These are phyloP conservation scores for Athalia circularis DNA, from an alignment of 2,888 invertebrate species.

Conservation along the genomic window DNA sequence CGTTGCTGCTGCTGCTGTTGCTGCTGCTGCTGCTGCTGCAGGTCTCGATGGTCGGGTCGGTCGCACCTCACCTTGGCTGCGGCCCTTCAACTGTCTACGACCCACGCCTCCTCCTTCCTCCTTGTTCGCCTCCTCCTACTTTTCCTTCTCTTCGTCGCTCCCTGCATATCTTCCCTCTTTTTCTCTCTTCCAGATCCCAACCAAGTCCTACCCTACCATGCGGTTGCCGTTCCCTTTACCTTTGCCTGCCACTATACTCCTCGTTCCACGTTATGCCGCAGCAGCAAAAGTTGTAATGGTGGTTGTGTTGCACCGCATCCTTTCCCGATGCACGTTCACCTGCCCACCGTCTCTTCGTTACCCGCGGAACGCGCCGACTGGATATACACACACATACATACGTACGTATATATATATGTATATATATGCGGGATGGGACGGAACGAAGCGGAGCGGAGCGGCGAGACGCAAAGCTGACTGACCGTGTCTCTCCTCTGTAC, in stretches of 20 bases:
- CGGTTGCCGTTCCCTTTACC: conserved; percentile 16
- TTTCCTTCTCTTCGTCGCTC: conserved; percentile 49
- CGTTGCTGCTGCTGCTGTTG: too few relatives aligned
- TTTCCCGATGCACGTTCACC: conserved; percentile 38
- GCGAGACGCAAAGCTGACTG: conserved; percentile 38
- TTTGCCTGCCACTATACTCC: not conserved
- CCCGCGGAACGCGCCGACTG: conserved; percentile 9
- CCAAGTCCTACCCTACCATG: conserved; percentile 38
- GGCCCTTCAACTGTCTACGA: conserved; percentile 74
- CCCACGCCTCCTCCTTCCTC: conserved; percentile 66
- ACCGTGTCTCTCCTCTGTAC: conserved; percentile 34
- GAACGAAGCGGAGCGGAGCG: conserved; percentile 5
- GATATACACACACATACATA: too few relatives aligned
- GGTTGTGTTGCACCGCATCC: not conserved
- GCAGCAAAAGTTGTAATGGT: not conserved
- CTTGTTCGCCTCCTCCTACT: conserved; percentile 50
- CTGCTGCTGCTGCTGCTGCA: not conserved
- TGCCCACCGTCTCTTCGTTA: conserved; percentile 40
- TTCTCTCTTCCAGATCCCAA: conserved; percentile 38
- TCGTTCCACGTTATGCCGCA: not conserved
- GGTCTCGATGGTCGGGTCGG: conserved; percentile 43
- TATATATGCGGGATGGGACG: too few relatives aligned
- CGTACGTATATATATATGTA: too few relatives aligned
- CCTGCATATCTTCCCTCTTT: conserved; percentile 45
- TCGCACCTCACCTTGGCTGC: conserved; percentile 73